Conservation (phyloP, 2,888 invertebrate genomes). For the Colletes collaris region DNA sequence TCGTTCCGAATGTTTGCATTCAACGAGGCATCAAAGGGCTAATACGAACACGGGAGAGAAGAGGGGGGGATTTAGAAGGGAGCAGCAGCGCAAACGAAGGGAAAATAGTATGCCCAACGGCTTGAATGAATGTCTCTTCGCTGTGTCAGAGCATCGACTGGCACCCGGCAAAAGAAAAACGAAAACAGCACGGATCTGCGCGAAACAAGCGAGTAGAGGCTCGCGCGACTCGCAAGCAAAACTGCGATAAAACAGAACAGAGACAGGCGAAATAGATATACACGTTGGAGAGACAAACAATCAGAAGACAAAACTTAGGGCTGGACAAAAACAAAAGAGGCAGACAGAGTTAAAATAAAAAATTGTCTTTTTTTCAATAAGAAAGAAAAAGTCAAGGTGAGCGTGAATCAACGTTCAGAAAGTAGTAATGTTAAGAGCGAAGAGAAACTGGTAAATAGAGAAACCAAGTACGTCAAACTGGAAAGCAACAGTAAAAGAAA, state of each 20-base stretch:
- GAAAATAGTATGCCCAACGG: not conserved
- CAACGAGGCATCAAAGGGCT: not conserved
- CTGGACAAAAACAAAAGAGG: not conserved
- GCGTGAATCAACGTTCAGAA: too few species aligned
- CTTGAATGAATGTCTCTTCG: conserved; percentile 1
- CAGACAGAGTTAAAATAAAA: not conserved
- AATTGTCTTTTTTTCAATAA: too few species aligned
- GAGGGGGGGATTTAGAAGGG: too few species aligned
- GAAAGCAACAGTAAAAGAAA: conserved; percentile 42
- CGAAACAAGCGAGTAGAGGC: conserved; percentile 48
- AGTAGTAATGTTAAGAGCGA: not conserved
- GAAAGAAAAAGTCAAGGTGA: too few species aligned
- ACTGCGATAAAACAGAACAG: conserved; percentile 29
- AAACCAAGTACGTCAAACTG: conserved; percentile 48
- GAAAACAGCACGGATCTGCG: too few species aligned
- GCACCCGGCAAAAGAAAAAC: conserved; percentile 4
- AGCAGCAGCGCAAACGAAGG: not conserved
- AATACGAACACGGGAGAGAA: too few species aligned
- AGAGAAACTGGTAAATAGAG: not conserved
- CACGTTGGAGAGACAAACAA: conserved; percentile 36
- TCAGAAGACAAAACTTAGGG: not conserved
- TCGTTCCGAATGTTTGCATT: not conserved
- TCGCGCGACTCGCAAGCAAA: conserved; percentile 48
- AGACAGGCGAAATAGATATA: conserved; percentile 34
- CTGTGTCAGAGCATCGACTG: not conserved